Base-by-base conservation (phyloP, 2,888 invertebrate genomes). In the Apomyelois bistriatella region DNA sequence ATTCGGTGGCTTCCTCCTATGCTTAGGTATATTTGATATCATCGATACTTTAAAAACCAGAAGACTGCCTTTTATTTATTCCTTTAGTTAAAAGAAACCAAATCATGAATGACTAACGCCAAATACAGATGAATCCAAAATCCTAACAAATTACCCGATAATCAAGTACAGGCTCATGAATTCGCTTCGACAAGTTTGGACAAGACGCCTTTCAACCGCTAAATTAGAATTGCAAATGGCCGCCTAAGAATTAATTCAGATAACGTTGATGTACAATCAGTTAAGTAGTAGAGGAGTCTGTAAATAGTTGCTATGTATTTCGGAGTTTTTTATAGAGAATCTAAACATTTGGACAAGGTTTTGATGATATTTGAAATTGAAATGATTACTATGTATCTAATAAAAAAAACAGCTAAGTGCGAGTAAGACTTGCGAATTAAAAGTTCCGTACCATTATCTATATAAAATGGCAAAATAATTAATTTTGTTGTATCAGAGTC, bases 211-310 rank as follows among this genome's bases (percentile, higher is more conserved):
- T 58, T 59, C 61, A 58, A 38, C 59, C 60, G 60, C 63, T 63
- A 67, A 59, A 64, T 71, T 82, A 79, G 86, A 85, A 84, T 86
- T 85, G 84, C 87, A 84, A 85, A 86, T 85, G 72, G 63, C 64
- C 56, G 54, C 58, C 55, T 67, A 84, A 84, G 84, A 82, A 85
- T 85, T 84, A 86, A 84, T 85, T 82, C 76, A 69, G 74, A 65
- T 73, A 75, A 74, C 61, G 72, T 72, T 73, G 72, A 73, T 81
- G 77, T 82, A 81, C 79, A 79, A 82, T 83, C 78, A 81, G 76
- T 70, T 77, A 77, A 82, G 81, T 79, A 76, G 76, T 12, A 13
- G 13, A 15, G 9, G 16, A 15, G 1, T 40, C 15, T 1, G 40
- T 9, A 40, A 15, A 40, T 40, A 40, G 15, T 40, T 40, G 40